These are phyloP conservation scores for Paraplagusia blochii DNA, from an alignment of 2,113 vertebrate genomes.

Conservation along the genomic window DNA sequence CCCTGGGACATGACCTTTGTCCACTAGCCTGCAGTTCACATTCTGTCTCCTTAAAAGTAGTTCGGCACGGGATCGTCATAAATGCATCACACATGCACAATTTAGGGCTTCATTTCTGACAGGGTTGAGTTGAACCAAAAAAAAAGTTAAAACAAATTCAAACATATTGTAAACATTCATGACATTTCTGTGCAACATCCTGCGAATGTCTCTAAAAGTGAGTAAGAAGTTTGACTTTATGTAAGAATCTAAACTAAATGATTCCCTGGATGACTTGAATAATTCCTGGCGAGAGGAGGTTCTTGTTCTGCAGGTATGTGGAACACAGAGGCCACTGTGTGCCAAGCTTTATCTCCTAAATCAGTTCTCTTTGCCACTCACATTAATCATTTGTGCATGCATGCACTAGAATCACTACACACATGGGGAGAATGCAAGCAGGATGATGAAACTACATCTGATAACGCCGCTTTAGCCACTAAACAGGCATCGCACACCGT, in stretches of 20 bases:
- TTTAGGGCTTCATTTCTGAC: too few species aligned
- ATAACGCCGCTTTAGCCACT: constrained; percentile 43
- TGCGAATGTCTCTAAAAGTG: too few species aligned
- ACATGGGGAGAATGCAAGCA: constrained; percentile 53
- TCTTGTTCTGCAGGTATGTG: constrained; percentile 55
- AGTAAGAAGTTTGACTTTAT: neutral
- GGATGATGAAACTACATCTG: constrained; percentile 39
- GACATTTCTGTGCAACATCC: too few species aligned
- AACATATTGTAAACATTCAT: too few species aligned
- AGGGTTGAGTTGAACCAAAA: too few species aligned
- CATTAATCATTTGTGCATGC: constrained; percentile 69
- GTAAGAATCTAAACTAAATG: constrained; percentile 9
- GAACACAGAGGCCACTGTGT: constrained; percentile 50
- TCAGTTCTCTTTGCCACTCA: constrained; percentile 64
- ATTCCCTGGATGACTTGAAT: constrained; percentile 28
- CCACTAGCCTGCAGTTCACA: neutral
- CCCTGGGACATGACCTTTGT: neutral
- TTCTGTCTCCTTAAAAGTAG: neutral
- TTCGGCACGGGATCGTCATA: neutral
- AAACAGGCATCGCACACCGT: constrained; percentile 26
- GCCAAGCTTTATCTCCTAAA: constrained; percentile 70
- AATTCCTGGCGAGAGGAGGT: constrained; percentile 56
- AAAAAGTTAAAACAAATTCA: too few species aligned
- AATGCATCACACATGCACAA: too few species aligned
- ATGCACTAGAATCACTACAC: constrained; percentile 60